Evolutionary conservation across 92 coral and sea anemone species (phyloP).

Genomic region (Phymanthus crucifer): DNA sequence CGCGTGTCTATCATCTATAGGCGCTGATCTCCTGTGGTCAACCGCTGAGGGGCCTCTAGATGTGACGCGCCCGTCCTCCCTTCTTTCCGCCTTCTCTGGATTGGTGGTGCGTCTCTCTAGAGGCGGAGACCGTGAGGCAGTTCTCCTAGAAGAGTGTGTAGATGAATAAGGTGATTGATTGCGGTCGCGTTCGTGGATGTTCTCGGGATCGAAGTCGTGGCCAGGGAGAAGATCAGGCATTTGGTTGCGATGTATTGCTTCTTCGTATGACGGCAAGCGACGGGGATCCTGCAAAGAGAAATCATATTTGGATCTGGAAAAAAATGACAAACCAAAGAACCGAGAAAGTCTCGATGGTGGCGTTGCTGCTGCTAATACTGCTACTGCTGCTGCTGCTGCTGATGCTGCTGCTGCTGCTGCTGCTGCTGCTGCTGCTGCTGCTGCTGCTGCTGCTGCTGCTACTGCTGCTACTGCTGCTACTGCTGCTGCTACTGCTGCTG

Average conservation of each 20-base stretch:
- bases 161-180: constrained; percentile 7
- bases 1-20: constrained; percentile 7
- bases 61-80: constrained; percentile 4
- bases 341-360: background rate
- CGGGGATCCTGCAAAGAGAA: constrained; percentile 25
- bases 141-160: constrained; percentile 18
- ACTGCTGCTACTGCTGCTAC: too few species aligned
- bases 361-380: too few species aligned
- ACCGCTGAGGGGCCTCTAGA: constrained; percentile 3
- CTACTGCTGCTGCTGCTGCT: too few species aligned
- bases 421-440: too few species aligned
- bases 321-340: background rate
- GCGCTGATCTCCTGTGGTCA: constrained; percentile 1
- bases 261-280: constrained; percentile 81
- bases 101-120: constrained; percentile 38
- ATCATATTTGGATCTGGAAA: background rate
- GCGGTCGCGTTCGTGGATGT: background rate
- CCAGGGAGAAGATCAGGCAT: constrained; percentile 81
- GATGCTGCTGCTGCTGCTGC: too few species aligned
- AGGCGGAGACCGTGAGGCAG: constrained; percentile 40
- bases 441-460: too few species aligned
- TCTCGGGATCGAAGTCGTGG: constrained; percentile 35
- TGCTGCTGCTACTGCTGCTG: too few species aligned
- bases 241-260: constrained; percentile 65
- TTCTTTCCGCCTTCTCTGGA: constrained; percentile 9